These are phyloP conservation scores for Todiramphus saurophagus DNA, from an alignment of 2,113 vertebrate species.

Conservation along the genomic window DNA sequence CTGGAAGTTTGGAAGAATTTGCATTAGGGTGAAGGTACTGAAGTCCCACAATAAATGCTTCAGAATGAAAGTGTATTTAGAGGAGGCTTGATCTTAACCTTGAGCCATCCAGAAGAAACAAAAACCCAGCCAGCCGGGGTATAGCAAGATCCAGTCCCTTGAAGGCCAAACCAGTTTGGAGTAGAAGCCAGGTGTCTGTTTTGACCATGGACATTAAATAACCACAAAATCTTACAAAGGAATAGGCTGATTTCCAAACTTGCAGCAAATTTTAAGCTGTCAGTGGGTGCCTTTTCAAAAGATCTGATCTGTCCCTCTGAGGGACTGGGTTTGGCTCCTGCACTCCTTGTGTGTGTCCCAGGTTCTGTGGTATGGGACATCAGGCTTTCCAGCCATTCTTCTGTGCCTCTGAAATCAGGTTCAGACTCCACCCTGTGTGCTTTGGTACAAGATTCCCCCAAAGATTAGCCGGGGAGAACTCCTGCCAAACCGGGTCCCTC, in stretches of 20 bases:
- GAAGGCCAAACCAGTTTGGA: not conserved
- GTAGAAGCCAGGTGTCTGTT: not conserved
- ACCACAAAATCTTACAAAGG: not conserved
- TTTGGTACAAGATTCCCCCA: conserved; percentile 53
- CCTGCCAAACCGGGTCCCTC: conserved; percentile 46
- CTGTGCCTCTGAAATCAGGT: conserved; percentile 25
- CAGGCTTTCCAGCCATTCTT: not conserved
- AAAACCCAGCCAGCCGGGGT: not conserved
- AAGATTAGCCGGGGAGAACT: not conserved
- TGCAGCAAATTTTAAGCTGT: not conserved
- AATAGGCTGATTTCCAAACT: not conserved
- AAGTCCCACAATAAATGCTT: not conserved
- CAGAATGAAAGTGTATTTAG: not conserved
- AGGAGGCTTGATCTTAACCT: not conserved
- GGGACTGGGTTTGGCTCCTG: not conserved
- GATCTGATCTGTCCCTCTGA: not conserved
- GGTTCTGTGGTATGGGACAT: not conserved
- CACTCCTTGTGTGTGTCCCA: not conserved
- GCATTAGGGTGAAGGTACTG: not conserved
- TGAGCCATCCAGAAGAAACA: not conserved
- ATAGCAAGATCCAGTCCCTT: not conserved
- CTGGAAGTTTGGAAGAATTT: not conserved
- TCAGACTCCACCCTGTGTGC: conserved; percentile 43
- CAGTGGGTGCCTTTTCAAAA: not conserved
- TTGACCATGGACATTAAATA: not conserved